Percentiles rank a stretch among this genome's conserved stretches.
Conservation (phyloP, 1,140 invertebrate genomes). For the Cydia fagiglandana region DNA sequence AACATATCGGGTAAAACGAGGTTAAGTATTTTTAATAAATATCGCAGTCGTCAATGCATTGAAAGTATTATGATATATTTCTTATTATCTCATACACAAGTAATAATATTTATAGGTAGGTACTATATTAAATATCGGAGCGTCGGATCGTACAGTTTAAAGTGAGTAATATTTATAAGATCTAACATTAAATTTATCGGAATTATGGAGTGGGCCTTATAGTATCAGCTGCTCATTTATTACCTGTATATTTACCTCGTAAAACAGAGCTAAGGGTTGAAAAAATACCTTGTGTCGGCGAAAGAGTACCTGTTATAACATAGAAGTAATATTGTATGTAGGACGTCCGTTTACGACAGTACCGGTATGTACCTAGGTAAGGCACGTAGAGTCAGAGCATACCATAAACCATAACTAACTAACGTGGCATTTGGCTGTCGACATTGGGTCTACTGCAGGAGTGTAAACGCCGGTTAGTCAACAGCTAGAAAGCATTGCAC, state of each 20-base stretch:
- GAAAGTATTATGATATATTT: background rate
- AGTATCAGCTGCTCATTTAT: too few relatives aligned
- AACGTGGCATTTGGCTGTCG: background rate
- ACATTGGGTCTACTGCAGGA: conserved; percentile 5
- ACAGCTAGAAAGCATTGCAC: conserved; percentile 24
- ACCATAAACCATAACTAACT: conserved; percentile 13
- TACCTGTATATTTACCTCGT: too few relatives aligned
- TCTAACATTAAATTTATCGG: too few relatives aligned
- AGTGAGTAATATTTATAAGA: too few relatives aligned
- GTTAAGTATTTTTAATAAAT: background rate
- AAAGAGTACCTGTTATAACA: background rate
- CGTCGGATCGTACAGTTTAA: too few relatives aligned
- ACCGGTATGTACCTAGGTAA: background rate
- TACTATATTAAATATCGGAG: too few relatives aligned
- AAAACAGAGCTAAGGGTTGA: too few relatives aligned
- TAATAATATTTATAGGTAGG: too few relatives aligned
- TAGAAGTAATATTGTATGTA: background rate
- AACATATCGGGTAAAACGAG: background rate
- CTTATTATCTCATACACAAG: too few relatives aligned
- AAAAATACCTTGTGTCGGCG: too few relatives aligned
- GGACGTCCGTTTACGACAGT: background rate
- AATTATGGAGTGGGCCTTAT: too few relatives aligned
- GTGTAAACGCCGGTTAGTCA: conserved; percentile 3
- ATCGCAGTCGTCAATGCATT: background rate
- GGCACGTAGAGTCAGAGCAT: background rate